These are phyloP conservation scores for Lucilia cuprina DNA, from an alignment of 1,140 invertebrate species.

Conservation along the genomic window DNA sequence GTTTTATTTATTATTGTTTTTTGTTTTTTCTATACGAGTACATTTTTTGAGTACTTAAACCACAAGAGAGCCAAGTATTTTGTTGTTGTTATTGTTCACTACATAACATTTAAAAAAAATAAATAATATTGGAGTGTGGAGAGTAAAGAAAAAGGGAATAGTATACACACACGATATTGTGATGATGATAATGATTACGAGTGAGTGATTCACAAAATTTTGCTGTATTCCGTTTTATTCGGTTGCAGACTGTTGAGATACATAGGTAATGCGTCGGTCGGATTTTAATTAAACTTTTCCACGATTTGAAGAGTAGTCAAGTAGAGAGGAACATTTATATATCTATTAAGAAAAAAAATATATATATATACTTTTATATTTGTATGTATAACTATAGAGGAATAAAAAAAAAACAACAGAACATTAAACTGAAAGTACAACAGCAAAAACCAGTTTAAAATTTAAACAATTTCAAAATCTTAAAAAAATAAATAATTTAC, in stretches of 20 bases:
- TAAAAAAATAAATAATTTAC: background rate
- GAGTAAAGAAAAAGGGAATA: background rate
- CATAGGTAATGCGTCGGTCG: constrained; percentile 1
- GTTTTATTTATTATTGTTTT: background rate
- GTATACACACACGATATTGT: constrained; percentile 21
- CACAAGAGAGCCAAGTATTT: background rate
- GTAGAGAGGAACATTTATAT: background rate
- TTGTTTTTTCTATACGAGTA: background rate
- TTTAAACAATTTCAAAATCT: background rate
- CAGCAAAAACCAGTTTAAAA: background rate
- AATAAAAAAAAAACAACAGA: background rate
- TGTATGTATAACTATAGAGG: background rate
- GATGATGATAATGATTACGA: background rate
- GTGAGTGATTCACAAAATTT: constrained; percentile 20
- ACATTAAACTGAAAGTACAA: background rate
- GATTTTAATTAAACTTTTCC: background rate
- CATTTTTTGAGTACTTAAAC: background rate
- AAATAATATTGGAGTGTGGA: background rate
- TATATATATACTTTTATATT: background rate
- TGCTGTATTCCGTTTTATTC: constrained; percentile 35
- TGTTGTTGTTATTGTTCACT: no score
- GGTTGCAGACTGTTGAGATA: constrained; percentile 26
- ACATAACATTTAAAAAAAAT: no score
- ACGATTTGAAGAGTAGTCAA: background rate
- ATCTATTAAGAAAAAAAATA: background rate